Conservation (phyloP, 2,797 vertebrate genomes). For the Alca torda region DNA sequence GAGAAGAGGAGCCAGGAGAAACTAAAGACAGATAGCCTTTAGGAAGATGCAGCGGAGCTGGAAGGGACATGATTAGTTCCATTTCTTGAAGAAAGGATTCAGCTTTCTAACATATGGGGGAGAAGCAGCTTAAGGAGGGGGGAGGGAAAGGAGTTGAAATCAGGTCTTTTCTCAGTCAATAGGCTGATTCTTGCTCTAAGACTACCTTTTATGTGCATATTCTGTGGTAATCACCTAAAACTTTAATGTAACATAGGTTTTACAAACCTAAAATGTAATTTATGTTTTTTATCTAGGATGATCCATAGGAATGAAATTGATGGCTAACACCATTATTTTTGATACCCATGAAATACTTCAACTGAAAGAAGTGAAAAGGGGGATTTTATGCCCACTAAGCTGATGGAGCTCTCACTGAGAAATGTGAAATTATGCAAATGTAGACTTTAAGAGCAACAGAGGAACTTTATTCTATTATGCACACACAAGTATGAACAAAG, state of each 20-base stretch:
- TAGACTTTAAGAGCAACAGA: slow-evolving; percentile 31
- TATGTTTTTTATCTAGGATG: slow-evolving; percentile 64
- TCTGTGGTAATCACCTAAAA: slow-evolving; percentile 55
- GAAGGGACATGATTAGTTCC: background rate
- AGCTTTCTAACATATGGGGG: slow-evolving; percentile 10
- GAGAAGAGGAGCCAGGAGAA: background rate
- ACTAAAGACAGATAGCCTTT: background rate
- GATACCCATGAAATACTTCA: slow-evolving; percentile 67
- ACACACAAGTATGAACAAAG: background rate
- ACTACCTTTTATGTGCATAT: slow-evolving; percentile 33
- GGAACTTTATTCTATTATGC: slow-evolving; percentile 36
- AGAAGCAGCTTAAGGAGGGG: background rate
- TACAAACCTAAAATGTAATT: slow-evolving; percentile 62
- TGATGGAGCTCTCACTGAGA: slow-evolving; percentile 31
- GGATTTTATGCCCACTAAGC: slow-evolving; percentile 48
- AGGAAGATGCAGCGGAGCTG: background rate
- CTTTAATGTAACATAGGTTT: slow-evolving; percentile 40
- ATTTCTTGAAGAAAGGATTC: slow-evolving; percentile 5
- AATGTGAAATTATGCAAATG: slow-evolving; percentile 73
- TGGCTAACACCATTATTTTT: slow-evolving; percentile 55
- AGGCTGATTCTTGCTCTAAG: slow-evolving; percentile 28
- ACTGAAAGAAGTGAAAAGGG: slow-evolving; percentile 24
- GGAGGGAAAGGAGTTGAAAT: background rate
- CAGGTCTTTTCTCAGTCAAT: slow-evolving; percentile 8
- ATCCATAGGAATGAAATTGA: slow-evolving; percentile 59